These are phyloP conservation scores for Corythaixoides concolor DNA, from an alignment of 2,113 vertebrate species.

Conservation along the genomic window DNA sequence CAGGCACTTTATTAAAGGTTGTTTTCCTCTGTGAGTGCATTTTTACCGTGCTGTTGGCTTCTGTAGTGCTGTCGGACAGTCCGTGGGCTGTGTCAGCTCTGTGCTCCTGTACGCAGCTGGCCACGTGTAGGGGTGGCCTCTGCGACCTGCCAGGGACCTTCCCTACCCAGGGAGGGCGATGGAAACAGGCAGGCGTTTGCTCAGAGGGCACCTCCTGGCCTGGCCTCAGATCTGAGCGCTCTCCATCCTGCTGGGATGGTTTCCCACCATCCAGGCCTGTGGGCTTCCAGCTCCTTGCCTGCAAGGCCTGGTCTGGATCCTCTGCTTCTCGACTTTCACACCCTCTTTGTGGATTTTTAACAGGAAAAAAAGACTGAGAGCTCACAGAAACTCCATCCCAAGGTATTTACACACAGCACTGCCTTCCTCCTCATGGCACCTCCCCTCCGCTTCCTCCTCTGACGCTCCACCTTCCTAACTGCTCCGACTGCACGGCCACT, in stretches of 20 bases:
- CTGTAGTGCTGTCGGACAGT: not conserved
- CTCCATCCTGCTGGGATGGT: not conserved
- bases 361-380: conserved; percentile 90
- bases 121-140: not conserved
- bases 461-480: conserved; percentile 29
- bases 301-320: not conserved
- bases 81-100: not conserved
- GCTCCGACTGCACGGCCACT: conserved; percentile 24
- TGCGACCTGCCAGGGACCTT: not conserved
- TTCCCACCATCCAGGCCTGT: not conserved
- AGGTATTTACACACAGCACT: conserved; percentile 84
- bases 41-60: fast-evolving
- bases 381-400: conserved; percentile 84
- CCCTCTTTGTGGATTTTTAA: conserved; percentile 81
- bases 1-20: not conserved
- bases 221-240: not conserved
- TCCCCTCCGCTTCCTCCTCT: conserved; percentile 32
- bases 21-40: not conserved
- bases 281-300: not conserved
- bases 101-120: not conserved
- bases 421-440: conserved; percentile 2
- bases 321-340: conserved; percentile 27
- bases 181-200: not conserved
- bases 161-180: not conserved
- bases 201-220: not conserved